Evolutionary conservation across 2,888 invertebrate genomes (phyloP).

Genomic region (Harpagoxenus sublaevis): DNA sequence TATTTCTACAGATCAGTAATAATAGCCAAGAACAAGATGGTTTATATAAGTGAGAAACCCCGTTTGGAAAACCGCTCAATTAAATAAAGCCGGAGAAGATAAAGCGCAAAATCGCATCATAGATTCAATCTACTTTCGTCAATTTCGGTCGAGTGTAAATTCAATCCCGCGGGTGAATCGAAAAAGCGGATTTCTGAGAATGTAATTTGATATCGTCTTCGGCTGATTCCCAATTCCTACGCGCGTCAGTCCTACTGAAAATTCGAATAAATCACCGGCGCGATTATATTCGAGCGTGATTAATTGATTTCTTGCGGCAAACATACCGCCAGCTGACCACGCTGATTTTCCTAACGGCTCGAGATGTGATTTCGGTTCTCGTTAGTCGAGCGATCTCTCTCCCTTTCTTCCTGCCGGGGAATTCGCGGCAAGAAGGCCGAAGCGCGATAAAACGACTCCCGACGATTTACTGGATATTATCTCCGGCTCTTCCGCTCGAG

Average conservation of each 20-base stretch:
- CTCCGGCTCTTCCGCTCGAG: conserved; percentile 78
- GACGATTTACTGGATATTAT: conserved; percentile 81
- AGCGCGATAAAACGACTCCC: conserved; percentile 70
- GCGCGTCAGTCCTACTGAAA: conserved; percentile 35
- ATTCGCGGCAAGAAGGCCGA: conserved; percentile 51
- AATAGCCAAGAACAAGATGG: not conserved
- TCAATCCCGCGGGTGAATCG: conserved; percentile 26
- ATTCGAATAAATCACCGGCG: conserved; percentile 55
- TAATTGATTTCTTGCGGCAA: conserved; percentile 59
- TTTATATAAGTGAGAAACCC: not conserved
- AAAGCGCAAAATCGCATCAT: conserved; percentile 40
- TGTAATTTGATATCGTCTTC: conserved; percentile 65
- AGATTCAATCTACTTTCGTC: conserved; percentile 47
- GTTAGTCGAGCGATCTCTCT: conserved; percentile 32
- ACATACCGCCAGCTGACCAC: conserved; percentile 65
- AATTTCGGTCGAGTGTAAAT: conserved; percentile 11
- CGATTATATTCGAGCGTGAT: conserved; percentile 52
- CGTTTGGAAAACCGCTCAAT: conserved; percentile 19
- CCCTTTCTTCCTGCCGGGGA: not conserved
- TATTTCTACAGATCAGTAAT: not conserved
- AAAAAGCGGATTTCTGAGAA: conserved; percentile 48
- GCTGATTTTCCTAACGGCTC: conserved; percentile 55
- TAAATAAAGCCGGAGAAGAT: conserved; percentile 32
- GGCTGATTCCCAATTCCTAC: conserved; percentile 48
- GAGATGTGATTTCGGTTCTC: conserved; percentile 66